A percentile compares a stretch with the other conserved stretches of the same genome.
phyloP scores from a whole-genome alignment of 1,140 invertebrate species.

The Saccostrea echinata region DNA sequence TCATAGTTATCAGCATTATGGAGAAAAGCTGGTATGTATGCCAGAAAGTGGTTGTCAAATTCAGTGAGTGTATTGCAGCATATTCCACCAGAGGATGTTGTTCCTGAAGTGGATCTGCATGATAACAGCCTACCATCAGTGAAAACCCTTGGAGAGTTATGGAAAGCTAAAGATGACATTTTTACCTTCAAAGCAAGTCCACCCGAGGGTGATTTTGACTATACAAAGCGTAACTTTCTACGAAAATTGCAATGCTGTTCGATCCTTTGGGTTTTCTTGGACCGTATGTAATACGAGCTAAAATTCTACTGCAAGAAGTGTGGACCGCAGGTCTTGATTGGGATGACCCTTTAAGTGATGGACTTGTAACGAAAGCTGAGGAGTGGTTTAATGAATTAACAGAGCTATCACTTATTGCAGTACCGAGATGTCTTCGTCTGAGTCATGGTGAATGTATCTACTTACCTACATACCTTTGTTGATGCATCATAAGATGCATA shows the following conservation, averaged over 20 bases:
- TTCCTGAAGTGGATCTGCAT: slow-evolving; percentile 45
- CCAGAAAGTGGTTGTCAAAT: slow-evolving; percentile 59
- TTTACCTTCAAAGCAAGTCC: slow-evolving; percentile 52
- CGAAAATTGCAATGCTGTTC: slow-evolving; percentile 49
- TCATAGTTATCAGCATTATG: slow-evolving; percentile 46
- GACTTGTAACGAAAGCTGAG: slow-evolving; percentile 1
- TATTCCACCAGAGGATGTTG: slow-evolving; percentile 44
- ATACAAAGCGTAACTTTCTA: slow-evolving; percentile 51
- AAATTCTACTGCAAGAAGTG: slow-evolving; percentile 53
- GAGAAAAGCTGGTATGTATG: slow-evolving; percentile 51
- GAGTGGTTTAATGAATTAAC: slow-evolving; percentile 49
- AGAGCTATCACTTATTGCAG: neutral
- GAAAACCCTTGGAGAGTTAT: slow-evolving; percentile 55
- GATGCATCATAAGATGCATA: slow-evolving; percentile 43
- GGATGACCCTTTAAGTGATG: slow-evolving; percentile 36
- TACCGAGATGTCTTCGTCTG: neutral
- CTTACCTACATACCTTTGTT: slow-evolving; percentile 46
- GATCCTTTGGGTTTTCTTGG: slow-evolving; percentile 55
- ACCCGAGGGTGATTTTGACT: neutral
- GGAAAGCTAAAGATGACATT: slow-evolving; percentile 52
- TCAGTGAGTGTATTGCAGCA: slow-evolving; percentile 37
- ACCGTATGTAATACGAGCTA: slow-evolving; percentile 49
- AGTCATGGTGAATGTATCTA: neutral
- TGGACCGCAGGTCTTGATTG: slow-evolving; percentile 51
- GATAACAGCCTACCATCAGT: slow-evolving; percentile 48